Evolutionary conservation across 2,113 vertebrate species (phyloP).

Genomic region (Thunnus thynnus): DNA sequence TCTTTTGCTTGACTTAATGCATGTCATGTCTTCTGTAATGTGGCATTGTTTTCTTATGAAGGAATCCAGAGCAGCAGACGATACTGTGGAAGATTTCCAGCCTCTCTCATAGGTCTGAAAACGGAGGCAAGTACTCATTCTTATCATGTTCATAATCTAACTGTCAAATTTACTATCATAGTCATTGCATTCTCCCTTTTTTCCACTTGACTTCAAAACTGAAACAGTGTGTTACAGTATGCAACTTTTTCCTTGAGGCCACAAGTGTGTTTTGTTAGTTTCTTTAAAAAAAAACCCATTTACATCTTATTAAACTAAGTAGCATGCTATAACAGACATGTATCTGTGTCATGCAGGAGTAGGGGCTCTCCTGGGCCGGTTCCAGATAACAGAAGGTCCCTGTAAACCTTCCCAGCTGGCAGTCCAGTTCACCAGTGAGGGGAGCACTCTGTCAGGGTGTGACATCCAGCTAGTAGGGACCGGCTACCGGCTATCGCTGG

Average conservation of each 20-base stretch:
- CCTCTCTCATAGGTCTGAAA: conserved; percentile 97
- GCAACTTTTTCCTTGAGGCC: background rate
- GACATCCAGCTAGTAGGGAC: conserved; percentile 96
- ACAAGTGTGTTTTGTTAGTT: too few relatives aligned
- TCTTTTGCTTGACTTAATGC: background rate
- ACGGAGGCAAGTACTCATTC: conserved; percentile 89
- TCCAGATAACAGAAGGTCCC: conserved; percentile 92
- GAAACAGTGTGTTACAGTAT: background rate
- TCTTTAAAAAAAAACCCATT: too few relatives aligned
- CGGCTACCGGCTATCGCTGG: conserved; percentile 95
- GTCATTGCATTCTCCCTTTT: background rate
- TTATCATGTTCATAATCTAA: background rate
- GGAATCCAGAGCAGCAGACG: conserved; percentile 95
- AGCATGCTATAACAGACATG: background rate
- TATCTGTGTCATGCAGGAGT: conserved; percentile 86
- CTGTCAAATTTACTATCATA: background rate
- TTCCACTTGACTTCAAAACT: background rate
- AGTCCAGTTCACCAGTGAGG: conserved; percentile 98
- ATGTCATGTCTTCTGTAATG: conserved; percentile 10
- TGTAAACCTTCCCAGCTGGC: conserved; percentile 92
- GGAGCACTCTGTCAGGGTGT: conserved; percentile 94
- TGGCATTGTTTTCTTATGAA: conserved; percentile 59
- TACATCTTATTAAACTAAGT: too few relatives aligned
- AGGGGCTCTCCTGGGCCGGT: conserved; percentile 94
- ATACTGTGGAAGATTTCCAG: conserved; percentile 98